Percentiles rank a stretch among this genome's conserved stretches.
Conservation (phyloP, 2,113 vertebrate genomes). For the Syngnathus scovelli region DNA sequence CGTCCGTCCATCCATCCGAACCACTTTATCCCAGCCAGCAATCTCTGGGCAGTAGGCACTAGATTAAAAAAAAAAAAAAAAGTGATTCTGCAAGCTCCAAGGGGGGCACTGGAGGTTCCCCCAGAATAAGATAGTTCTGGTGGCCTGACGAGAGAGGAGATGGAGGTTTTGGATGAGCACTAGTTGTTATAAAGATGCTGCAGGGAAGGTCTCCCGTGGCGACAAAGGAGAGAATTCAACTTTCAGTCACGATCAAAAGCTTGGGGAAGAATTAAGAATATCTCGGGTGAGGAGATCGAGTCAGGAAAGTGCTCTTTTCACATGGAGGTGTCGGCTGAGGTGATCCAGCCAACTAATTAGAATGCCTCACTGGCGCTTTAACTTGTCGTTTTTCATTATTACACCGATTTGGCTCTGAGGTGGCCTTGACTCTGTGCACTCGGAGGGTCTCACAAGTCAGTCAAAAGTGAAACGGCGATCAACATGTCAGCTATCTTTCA, state of each 20-base stretch:
- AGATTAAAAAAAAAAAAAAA: neutral
- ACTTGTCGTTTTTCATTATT: neutral
- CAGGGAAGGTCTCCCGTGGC: neutral
- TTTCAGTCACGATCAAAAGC: neutral
- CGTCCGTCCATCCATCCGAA: too few species aligned
- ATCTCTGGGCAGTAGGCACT: too few species aligned
- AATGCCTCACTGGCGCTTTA: neutral
- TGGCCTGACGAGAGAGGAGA: neutral
- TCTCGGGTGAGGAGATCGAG: neutral
- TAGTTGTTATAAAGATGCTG: neutral
- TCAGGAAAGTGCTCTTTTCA: neutral
- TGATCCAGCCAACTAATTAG: slow-evolving; percentile 8
- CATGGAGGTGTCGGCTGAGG: slow-evolving; percentile 1
- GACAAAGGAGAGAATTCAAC: neutral
- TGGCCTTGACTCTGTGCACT: slow-evolving; percentile 12
- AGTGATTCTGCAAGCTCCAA: neutral
- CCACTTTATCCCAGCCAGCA: too few species aligned
- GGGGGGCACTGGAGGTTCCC: neutral
- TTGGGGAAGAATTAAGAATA: neutral
- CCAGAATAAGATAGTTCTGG: neutral
- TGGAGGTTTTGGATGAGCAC: neutral
- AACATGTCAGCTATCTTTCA: slow-evolving; percentile 32
- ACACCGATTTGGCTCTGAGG: slow-evolving; percentile 3
- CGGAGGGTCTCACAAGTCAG: slow-evolving; percentile 21
- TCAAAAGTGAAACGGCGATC: slow-evolving; percentile 24